These are phyloP conservation scores for Halcyon leucocephala DNA, from an alignment of 2,797 vertebrate genomes.

Conservation along the genomic window DNA sequence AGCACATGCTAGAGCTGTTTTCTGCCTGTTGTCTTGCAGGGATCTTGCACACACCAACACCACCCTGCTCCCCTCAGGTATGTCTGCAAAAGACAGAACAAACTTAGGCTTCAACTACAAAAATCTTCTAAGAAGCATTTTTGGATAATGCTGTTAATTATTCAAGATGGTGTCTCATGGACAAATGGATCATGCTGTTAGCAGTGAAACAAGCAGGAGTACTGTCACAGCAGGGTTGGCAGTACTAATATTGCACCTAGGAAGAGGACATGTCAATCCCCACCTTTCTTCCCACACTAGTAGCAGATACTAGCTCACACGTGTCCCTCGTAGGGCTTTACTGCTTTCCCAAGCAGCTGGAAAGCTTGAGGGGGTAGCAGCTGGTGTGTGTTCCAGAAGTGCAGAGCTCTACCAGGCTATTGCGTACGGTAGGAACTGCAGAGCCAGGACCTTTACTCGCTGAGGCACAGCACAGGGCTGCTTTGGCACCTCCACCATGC, in stretches of 20 bases:
- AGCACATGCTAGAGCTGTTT: not conserved
- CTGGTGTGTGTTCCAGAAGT: accelerated
- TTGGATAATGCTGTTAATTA: not conserved
- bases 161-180: not conserved
- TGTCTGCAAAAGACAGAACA: not conserved
- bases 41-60: not conserved
- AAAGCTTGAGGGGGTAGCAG: not conserved
- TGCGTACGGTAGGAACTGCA: not conserved
- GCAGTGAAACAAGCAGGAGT: not conserved
- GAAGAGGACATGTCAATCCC: not conserved
- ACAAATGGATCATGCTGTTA: not conserved
- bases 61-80: not conserved
- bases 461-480: not conserved
- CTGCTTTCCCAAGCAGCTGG: not conserved
- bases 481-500: not conserved
- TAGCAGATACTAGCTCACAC: accelerated
- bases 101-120: not conserved
- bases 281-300: not conserved
- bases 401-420: accelerated
- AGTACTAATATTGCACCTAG: not conserved
- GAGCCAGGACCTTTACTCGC: not conserved
- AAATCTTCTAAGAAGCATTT: not conserved
- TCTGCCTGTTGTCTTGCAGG: not conserved
- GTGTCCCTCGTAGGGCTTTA: accelerated
- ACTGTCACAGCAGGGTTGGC: not conserved